These are phyloP conservation scores for Drepanosiphum platanoidis DNA, from an alignment of 2,888 invertebrate genomes.

Conservation along the genomic window DNA sequence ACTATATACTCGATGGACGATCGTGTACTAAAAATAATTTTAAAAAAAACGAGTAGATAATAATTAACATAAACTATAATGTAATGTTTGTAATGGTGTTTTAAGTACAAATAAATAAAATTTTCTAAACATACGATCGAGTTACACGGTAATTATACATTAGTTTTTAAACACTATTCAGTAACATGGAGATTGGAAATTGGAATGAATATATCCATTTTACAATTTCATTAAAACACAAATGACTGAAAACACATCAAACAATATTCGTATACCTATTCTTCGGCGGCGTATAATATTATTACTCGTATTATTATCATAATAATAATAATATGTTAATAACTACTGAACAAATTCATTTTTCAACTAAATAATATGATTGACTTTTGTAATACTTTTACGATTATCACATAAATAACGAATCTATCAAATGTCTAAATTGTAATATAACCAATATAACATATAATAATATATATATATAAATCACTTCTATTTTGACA, in stretches of 20 bases:
- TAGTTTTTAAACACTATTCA: too few species aligned
- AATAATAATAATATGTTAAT: not conserved
- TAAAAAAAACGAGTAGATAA: not conserved
- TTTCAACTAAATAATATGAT: not conserved
- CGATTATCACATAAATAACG: conserved; percentile 37
- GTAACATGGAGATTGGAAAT: not conserved
- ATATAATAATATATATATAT: too few species aligned
- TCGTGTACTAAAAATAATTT: not conserved
- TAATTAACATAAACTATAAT: conserved; percentile 4
- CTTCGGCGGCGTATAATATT: too few species aligned
- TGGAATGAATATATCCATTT: conserved; percentile 38
- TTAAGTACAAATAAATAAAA: conserved; percentile 16
- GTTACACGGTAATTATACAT: too few species aligned
- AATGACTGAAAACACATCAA: conserved; percentile 3
- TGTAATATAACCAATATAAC: not conserved
- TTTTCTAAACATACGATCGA: not conserved
- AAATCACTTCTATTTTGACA: conserved; percentile 45
- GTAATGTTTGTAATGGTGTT: not conserved
- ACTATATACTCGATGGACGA: too few species aligned
- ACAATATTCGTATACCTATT: not conserved
- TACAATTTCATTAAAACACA: conserved; percentile 22
- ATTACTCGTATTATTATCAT: too few species aligned
- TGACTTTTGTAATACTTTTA: conserved; percentile 1
- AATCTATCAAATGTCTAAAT: not conserved
- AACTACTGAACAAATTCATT: conserved; percentile 28